Conservation (phyloP, 1,140 invertebrate species). For the Bacillus rossius region DNA sequence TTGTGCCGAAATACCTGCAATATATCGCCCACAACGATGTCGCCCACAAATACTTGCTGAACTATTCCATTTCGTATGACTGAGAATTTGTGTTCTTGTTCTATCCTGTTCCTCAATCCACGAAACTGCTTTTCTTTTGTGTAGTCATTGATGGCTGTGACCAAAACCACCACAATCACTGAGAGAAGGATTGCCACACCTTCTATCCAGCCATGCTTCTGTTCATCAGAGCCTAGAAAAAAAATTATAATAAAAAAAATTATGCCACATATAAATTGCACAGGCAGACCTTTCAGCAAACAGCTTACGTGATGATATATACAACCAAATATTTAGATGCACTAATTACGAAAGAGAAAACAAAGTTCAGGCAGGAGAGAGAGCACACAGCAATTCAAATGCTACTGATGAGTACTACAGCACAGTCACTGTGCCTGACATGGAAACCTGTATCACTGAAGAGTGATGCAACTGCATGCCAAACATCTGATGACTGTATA, state of each 20-base stretch:
- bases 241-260: too few species aligned
- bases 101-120: slow-evolving; percentile 61
- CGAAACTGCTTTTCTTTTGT: slow-evolving; percentile 61
- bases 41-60: slow-evolving; percentile 54
- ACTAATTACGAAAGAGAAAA: too few species aligned
- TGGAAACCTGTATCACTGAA: not conserved
- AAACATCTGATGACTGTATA: too few species aligned
- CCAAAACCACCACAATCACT: slow-evolving; percentile 58
- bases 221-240: slow-evolving; percentile 31
- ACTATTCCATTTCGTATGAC: slow-evolving; percentile 56
- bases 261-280: too few species aligned
- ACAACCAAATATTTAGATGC: too few species aligned
- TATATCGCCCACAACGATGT: slow-evolving; percentile 65
- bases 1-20: too few species aligned
- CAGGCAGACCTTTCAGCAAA: too few species aligned
- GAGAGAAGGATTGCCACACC: slow-evolving; percentile 58
- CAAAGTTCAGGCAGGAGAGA: too few species aligned
- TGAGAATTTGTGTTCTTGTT: slow-evolving; percentile 60
- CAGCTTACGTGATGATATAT: too few species aligned
- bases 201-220: slow-evolving; percentile 58
- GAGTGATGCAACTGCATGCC: not conserved
- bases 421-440: not conserved
- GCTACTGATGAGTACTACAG: slow-evolving; percentile 24
- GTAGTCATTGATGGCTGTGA: slow-evolving; percentile 63
- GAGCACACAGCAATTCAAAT: too few species aligned